Percentiles rank a stretch among this genome's conserved stretches.
These are phyloP conservation scores for Leucozona laternaria DNA, from an alignment of 2,888 invertebrate genomes.

Conservation along the genomic window DNA sequence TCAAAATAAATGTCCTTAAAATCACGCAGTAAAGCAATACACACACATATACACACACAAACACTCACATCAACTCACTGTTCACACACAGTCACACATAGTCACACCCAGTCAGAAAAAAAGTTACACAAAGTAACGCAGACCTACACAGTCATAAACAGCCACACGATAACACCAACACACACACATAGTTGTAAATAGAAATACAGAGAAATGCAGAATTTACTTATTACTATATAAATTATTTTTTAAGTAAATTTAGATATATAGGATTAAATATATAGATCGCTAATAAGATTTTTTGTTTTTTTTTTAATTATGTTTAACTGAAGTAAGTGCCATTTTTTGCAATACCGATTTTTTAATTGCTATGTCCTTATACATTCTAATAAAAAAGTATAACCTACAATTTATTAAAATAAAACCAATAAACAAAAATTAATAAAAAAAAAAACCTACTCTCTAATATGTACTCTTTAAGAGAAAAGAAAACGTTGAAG, in stretches of 20 bases:
- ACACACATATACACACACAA: not conserved
- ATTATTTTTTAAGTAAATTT: constrained; percentile 12
- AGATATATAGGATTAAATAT: not conserved
- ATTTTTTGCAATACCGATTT: constrained; percentile 68
- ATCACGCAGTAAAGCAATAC: constrained; percentile 1
- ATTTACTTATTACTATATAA: constrained; percentile 10
- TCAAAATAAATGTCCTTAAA: not conserved
- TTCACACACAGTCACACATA: not conserved
- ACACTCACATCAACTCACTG: not conserved
- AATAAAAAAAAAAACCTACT: constrained; percentile 5
- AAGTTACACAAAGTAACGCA: not conserved
- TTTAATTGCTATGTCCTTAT: constrained; percentile 54
- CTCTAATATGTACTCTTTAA: constrained; percentile 28
- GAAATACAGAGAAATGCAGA: not conserved
- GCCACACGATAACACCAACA: not conserved
- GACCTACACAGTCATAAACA: not conserved
- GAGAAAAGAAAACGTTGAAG: constrained; percentile 13
- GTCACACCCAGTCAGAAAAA: constrained; percentile 4
- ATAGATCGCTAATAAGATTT: constrained; percentile 29
- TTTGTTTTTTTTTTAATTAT: constrained; percentile 28
- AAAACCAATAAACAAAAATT: not conserved
- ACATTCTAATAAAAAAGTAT: constrained; percentile 49
- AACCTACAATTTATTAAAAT: constrained; percentile 8
- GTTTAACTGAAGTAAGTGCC: constrained; percentile 66
- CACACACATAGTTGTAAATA: constrained; percentile 40